These are phyloP conservation scores for Antrozous pallidus DNA, from an alignment of 2,797 vertebrate genomes.

Conservation along the genomic window DNA sequence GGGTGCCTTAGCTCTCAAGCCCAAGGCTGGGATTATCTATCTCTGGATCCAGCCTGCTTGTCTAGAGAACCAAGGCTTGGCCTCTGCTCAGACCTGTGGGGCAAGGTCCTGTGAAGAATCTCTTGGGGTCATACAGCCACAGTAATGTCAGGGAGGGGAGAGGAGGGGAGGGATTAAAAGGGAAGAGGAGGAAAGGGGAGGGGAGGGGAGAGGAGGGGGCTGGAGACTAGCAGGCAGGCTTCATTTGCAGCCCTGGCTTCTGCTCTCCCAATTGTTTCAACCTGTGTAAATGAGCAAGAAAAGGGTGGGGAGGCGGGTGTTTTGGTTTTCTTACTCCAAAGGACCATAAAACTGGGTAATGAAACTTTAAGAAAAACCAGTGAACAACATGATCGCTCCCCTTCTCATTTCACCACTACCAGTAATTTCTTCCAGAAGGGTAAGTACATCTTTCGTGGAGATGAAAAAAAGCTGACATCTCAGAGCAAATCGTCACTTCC, in stretches of 20 bases:
- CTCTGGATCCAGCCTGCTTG: background rate
- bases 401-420: background rate
- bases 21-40: background rate
- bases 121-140: background rate
- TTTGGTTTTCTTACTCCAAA: background rate
- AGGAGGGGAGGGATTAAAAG: too few relatives aligned
- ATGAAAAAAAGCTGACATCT: conserved; percentile 27
- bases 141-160: too few relatives aligned
- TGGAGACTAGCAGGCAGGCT: background rate
- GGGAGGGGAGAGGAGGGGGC: background rate
- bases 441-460: background rate
- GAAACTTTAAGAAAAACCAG: background rate
- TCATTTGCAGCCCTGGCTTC: background rate
- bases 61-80: background rate
- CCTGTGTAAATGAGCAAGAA: background rate
- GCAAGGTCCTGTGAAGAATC: background rate
- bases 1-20: background rate
- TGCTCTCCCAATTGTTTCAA: background rate
- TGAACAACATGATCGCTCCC: background rate
- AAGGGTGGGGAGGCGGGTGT: background rate
- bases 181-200: too few relatives aligned
- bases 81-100: background rate
- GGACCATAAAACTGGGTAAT: background rate
- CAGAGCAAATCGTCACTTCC: conserved; percentile 48
- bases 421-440: conserved; percentile 46